phyloP scores from a whole-genome alignment of 2,113 vertebrate genomes.

The Percopsis transmontana region DNA sequence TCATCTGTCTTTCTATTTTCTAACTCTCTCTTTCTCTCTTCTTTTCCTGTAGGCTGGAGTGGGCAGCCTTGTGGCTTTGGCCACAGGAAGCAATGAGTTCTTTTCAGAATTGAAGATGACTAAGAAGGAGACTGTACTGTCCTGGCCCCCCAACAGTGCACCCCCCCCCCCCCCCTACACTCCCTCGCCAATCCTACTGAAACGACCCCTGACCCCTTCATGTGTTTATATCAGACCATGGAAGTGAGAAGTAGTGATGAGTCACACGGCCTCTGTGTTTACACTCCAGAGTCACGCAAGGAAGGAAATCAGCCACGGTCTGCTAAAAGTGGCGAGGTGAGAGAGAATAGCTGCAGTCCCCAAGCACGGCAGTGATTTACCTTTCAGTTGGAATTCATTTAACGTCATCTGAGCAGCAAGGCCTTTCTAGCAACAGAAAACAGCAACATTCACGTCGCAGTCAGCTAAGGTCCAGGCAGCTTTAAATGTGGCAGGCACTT shows the following conservation, averaged over 20 bases:
- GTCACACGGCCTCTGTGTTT: conserved; percentile 77
- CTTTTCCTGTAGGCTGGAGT: conserved; percentile 63
- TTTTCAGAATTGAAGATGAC: conserved; percentile 68
- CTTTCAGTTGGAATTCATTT: conserved; percentile 49
- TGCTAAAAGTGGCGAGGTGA: conserved; percentile 74
- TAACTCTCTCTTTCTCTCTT: conserved; percentile 47
- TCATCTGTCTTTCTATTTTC: conserved; percentile 40
- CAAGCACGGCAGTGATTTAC: conserved; percentile 58
- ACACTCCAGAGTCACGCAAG: conserved; percentile 78
- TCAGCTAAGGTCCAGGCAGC: conserved; percentile 7
- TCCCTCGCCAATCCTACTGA: conserved; percentile 21
- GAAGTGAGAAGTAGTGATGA: conserved; percentile 80
- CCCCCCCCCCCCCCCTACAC: conserved; percentile 52
- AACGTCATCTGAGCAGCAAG: conserved; percentile 41
- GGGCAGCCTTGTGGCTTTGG: conserved; percentile 64
- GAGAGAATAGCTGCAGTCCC: conserved; percentile 68
- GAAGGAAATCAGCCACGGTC: conserved; percentile 80
- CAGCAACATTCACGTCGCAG: not conserved
- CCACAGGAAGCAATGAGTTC: conserved; percentile 74
- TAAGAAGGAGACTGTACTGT: conserved; percentile 51
- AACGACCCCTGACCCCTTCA: conserved; percentile 73
- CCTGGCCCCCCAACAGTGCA: not conserved
- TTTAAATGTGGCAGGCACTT: not conserved
- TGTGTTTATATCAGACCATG: conserved; percentile 78
- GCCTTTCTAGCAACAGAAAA: conserved; percentile 38